Percentiles rank a stretch among this genome's conserved stretches.
These are phyloP conservation scores for Neodiprion pinetum DNA, from an alignment of 1,140 invertebrate species.

Conservation along the genomic window DNA sequence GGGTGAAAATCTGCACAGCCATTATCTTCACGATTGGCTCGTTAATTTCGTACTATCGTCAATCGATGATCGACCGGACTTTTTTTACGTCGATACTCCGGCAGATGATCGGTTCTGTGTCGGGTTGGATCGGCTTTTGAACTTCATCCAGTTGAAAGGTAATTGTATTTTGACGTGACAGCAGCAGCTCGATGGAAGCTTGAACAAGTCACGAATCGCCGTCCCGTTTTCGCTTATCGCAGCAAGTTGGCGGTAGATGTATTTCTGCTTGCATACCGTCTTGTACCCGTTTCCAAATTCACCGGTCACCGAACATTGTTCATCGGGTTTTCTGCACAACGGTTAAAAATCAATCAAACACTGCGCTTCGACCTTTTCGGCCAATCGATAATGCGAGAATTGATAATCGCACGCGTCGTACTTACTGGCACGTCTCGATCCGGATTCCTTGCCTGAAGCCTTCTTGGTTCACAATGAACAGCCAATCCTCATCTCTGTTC, in stretches of 20 bases:
- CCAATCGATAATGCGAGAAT: not conserved
- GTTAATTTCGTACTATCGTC: no score
- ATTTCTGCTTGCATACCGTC: constrained; percentile 70
- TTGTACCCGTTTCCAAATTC: constrained; percentile 52
- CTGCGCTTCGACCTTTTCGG: not conserved
- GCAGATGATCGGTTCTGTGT: no score
- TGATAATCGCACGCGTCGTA: constrained; percentile 18
- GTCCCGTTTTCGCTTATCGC: constrained; percentile 60
- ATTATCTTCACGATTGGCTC: no score
- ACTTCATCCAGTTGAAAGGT: not conserved
- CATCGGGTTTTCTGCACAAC: constrained; percentile 47
- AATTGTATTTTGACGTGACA: constrained; percentile 59
- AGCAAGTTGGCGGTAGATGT: constrained; percentile 64
- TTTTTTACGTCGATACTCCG: no score
- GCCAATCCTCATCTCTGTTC: constrained; percentile 62
- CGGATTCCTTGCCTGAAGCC: constrained; percentile 64
- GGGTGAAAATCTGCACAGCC: no score
- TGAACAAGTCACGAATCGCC: constrained; percentile 61
- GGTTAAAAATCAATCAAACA: constrained; percentile 25
- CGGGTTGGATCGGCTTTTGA: not conserved
- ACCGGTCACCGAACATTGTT: constrained; percentile 30
- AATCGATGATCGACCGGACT: no score
- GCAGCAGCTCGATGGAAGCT: constrained; percentile 70
- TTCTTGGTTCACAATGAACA: constrained; percentile 65
- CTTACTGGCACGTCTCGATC: constrained; percentile 66